These are phyloP conservation scores for Sinonovacula constricta DNA, from an alignment of 1,140 invertebrate species.

Conservation along the genomic window DNA sequence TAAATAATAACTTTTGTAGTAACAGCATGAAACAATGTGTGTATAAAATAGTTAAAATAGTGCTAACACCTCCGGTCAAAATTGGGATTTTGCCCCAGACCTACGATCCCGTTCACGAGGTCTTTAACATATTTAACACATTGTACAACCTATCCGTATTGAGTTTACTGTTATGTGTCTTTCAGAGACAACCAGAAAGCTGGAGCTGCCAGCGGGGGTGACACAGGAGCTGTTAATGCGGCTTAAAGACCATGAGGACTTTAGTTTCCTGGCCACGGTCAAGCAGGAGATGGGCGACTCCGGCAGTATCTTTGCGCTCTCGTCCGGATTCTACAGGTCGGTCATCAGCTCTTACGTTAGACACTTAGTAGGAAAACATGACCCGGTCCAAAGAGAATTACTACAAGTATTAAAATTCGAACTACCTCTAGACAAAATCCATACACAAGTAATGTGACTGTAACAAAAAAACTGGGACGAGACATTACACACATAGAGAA, in stretches of 20 bases:
- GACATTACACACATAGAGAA: too few relatives aligned
- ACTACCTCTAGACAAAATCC: too few relatives aligned
- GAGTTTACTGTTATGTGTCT: constrained; percentile 20
- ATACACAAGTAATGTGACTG: too few relatives aligned
- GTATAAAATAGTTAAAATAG: background rate
- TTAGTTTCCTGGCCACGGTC: constrained; percentile 69
- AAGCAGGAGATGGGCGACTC: constrained; percentile 68
- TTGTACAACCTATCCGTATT: background rate
- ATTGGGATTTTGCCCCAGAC: background rate
- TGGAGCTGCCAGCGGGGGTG: constrained; percentile 58
- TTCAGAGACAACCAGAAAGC: constrained; percentile 58
- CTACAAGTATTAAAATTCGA: too few relatives aligned
- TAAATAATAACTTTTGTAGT: background rate
- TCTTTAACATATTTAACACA: background rate
- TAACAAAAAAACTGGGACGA: too few relatives aligned
- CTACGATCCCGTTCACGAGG: background rate
- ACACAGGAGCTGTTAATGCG: constrained; percentile 56
- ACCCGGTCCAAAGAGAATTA: too few relatives aligned
- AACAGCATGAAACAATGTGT: background rate
- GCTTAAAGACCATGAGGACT: constrained; percentile 62
- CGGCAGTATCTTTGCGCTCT: constrained; percentile 68
- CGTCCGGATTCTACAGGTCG: constrained; percentile 64
- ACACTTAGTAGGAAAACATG: too few relatives aligned
- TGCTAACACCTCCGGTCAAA: background rate
- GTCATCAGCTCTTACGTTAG: constrained; percentile 22